These are phyloP conservation scores for Nomia melanderi DNA, from an alignment of 1,140 invertebrate genomes.

Conservation along the genomic window DNA sequence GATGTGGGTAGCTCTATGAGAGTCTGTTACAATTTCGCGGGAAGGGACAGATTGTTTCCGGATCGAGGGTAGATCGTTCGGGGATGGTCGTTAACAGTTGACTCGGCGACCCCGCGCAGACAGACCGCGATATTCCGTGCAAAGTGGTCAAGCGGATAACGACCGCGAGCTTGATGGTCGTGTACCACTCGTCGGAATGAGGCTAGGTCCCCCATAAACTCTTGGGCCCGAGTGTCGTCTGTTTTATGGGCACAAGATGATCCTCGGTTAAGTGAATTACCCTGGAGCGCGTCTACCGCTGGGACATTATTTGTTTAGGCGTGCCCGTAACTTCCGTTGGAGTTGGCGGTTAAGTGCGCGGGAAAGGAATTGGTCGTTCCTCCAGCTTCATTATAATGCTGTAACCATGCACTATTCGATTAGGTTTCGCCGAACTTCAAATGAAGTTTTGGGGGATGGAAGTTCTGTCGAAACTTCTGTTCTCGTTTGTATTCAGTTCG, in stretches of 20 bases:
- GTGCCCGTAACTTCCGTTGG: background rate
- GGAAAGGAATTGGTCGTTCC: no score
- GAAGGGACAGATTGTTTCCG: no score
- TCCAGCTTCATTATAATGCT: background rate
- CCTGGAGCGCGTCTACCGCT: background rate
- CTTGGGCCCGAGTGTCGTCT: background rate
- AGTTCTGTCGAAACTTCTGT: no score
- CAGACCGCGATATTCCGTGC: background rate
- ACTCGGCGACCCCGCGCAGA: background rate
- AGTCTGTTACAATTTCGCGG: no score
- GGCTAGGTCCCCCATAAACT: background rate
- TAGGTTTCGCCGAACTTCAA: no score
- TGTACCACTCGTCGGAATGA: background rate
- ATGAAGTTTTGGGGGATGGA: no score
- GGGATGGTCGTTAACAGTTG: background rate
- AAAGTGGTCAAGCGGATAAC: background rate
- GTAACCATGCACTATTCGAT: no score
- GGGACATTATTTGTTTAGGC: background rate
- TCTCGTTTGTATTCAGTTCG: no score
- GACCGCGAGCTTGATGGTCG: background rate
- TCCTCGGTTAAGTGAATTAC: constrained; percentile 3
- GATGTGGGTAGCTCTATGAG: no score
- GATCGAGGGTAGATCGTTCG: background rate
- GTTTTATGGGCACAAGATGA: constrained; percentile 1
- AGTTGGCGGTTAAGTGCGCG: no score